Percentiles rank a stretch among this genome's conserved stretches.
phyloP scores from a whole-genome alignment of 2,113 vertebrate species.

The Jacana jacana region DNA sequence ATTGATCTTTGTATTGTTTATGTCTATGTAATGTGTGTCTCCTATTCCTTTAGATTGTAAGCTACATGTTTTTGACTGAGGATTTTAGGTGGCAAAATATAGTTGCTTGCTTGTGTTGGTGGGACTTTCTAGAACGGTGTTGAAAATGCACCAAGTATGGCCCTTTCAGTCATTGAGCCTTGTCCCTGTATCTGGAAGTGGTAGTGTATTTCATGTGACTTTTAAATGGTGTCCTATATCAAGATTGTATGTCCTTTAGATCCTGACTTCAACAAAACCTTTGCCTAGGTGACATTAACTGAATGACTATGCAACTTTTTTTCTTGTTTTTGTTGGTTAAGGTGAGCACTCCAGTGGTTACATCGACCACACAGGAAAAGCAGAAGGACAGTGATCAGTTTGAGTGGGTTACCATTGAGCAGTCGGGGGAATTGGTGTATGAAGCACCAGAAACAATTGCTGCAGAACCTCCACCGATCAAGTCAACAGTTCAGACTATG shows the following conservation, averaged over 20 bases:
- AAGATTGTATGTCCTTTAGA: neutral
- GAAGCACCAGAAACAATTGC: slow-evolving; percentile 96
- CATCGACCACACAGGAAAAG: slow-evolving; percentile 92
- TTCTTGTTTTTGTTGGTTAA: slow-evolving; percentile 57
- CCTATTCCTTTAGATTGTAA: neutral
- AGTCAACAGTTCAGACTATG: slow-evolving; percentile 94
- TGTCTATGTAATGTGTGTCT: neutral
- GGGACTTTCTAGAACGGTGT: neutral
- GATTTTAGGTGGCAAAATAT: neutral
- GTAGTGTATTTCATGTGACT: neutral
- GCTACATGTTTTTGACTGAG: neutral
- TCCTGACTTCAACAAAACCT: neutral
- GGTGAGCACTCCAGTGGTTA: slow-evolving; percentile 95
- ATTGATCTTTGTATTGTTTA: neutral
- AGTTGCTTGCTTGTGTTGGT: neutral
- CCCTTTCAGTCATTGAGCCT: neutral
- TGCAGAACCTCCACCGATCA: slow-evolving; percentile 92
- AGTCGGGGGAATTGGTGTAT: slow-evolving; percentile 95
- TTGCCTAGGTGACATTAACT: neutral
- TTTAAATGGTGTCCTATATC: neutral
- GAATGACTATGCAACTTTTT: neutral
- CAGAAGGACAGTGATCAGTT: slow-evolving; percentile 98
- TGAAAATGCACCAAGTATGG: neutral
- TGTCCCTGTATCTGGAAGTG: neutral
- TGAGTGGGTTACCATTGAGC: slow-evolving; percentile 99